Conservation (phyloP, 64 coral and sea anemone genomes). For the Cladopsammia gracilis region DNA sequence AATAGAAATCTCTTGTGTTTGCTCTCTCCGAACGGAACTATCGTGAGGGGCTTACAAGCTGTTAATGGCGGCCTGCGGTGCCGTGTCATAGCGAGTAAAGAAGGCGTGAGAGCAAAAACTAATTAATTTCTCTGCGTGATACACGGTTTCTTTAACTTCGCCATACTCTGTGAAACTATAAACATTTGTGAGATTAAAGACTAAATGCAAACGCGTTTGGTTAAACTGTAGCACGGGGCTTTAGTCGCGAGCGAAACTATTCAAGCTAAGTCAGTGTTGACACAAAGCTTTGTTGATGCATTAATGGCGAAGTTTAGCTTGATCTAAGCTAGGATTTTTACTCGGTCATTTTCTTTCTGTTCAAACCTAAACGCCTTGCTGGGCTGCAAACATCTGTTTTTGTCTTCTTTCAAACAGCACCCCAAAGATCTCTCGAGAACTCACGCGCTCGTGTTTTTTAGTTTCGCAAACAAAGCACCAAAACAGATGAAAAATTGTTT, state of each 20-base stretch:
- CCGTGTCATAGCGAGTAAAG: slow-evolving; percentile 30
- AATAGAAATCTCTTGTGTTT: slow-evolving; percentile 31
- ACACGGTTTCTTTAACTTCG: slow-evolving; percentile 36
- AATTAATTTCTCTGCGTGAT: slow-evolving; percentile 77
- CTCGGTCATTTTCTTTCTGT: background rate
- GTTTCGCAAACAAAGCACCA: background rate
- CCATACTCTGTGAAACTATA: slow-evolving; percentile 46
- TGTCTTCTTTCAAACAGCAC: background rate
- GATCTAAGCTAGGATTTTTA: background rate
- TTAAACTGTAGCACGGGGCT: slow-evolving; percentile 22
- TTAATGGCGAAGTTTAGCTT: background rate
- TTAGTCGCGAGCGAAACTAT: slow-evolving; percentile 37
- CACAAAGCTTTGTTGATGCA: slow-evolving; percentile 34
- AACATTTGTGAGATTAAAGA: slow-evolving; percentile 64
- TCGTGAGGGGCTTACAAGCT: slow-evolving; percentile 61
- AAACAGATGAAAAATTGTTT: slow-evolving; percentile 33
- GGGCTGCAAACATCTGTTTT: slow-evolving; percentile 29
- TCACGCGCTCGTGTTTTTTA: background rate
- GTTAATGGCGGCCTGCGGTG: slow-evolving; percentile 15
- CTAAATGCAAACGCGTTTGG: slow-evolving; percentile 45
- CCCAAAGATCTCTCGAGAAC: slow-evolving; percentile 10
- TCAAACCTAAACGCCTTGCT: background rate
- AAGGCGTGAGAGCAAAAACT: slow-evolving; percentile 66
- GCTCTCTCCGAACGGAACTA: slow-evolving; percentile 19
- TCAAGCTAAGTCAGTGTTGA: slow-evolving; percentile 32